Evolutionary conservation across 1,140 invertebrate genomes (phyloP), one percentile per base, ranked within the genome.

Genomic region (Drosophila pruinosa): DNA sequence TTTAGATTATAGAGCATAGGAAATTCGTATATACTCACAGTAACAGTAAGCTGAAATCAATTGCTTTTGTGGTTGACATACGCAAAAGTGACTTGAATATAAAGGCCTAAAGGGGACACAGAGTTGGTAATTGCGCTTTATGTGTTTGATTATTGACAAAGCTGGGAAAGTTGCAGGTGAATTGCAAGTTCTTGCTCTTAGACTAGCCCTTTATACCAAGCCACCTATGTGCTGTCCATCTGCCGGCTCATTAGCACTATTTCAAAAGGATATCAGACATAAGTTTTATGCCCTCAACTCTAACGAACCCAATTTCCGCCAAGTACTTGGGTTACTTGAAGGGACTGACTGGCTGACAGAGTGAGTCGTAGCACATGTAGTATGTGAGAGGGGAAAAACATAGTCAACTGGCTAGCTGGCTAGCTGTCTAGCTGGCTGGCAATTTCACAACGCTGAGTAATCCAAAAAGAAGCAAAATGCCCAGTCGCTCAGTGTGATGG

Each of bases 401-500:
- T 12, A 45, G n/a, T n/a, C n/a, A n/a, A n/a, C n/a, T n/a, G n/a
- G n/a, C n/a, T n/a, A n/a, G n/a, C n/a, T n/a, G n/a, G n/a, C n/a
- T n/a, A n/a, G n/a, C n/a, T n/a, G n/a, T n/a, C n/a, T n/a, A n/a
- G 24, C 47, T 17, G 68, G n/a, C 53, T n/a, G 68, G 72, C 57
- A 61, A 76, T 81, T 80, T 73, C 57, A 68, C 78, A 62, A 69
- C 57, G 56, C 45, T 63, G 61, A 72, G 67, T 61, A 79, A 80
- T 75, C 22, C 38, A 14, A 48, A 15, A 26, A 38, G 34, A 22
- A 31, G 19, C 50, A 62, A 50, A 28, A 22, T 8, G 41, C 6
- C 1, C 10, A 22, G 22, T 17, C 12, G 15, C 7, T 39, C 15
- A n/a, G n/a, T 38, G n/a, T 17, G 24, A 41, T 14, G 21, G 58